Percentiles rank a stretch among this genome's conserved stretches.
phyloP scores from a whole-genome alignment of 2,888 invertebrate species.

The Parnassius orleans region DNA sequence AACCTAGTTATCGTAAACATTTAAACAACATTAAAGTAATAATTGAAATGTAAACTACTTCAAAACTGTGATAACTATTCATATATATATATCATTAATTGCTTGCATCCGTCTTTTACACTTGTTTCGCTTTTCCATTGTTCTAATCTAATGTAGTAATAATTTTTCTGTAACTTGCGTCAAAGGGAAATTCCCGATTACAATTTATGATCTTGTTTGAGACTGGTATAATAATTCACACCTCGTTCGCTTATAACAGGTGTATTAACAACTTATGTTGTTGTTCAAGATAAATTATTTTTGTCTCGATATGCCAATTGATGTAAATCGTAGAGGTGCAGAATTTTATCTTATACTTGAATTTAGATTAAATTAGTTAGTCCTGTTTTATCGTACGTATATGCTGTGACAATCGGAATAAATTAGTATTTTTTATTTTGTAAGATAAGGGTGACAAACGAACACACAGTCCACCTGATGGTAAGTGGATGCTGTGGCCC shows the following conservation, averaged over 20 bases:
- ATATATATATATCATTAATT: too few species aligned
- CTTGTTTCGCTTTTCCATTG: conserved; percentile 6
- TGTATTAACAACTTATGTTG: background rate
- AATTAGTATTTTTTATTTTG: too few species aligned
- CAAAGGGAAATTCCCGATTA: conserved; percentile 15
- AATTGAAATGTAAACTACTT: conserved; percentile 20
- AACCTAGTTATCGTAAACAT: conserved; percentile 5
- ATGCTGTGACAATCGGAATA: too few species aligned
- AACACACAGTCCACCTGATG: too few species aligned
- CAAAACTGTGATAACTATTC: conserved; percentile 1
- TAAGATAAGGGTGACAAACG: too few species aligned
- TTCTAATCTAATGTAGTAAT: conserved; percentile 7
- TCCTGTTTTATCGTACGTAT: too few species aligned
- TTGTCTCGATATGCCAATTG: conserved; percentile 7
- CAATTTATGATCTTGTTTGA: conserved; percentile 21
- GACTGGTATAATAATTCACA: conserved; percentile 22
- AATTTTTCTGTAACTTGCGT: conserved; percentile 1
- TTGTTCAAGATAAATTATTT: conserved; percentile 14
- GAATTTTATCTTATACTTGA: background rate
- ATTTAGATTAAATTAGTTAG: background rate
- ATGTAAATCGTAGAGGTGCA: conserved; percentile 14
- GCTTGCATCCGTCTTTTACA: too few species aligned
- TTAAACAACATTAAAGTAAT: conserved; percentile 3
- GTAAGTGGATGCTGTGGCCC: too few species aligned
- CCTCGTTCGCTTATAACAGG: conserved; percentile 18